Conservation (phyloP, 2,888 invertebrate genomes). For the Athripsodes cinereus region DNA sequence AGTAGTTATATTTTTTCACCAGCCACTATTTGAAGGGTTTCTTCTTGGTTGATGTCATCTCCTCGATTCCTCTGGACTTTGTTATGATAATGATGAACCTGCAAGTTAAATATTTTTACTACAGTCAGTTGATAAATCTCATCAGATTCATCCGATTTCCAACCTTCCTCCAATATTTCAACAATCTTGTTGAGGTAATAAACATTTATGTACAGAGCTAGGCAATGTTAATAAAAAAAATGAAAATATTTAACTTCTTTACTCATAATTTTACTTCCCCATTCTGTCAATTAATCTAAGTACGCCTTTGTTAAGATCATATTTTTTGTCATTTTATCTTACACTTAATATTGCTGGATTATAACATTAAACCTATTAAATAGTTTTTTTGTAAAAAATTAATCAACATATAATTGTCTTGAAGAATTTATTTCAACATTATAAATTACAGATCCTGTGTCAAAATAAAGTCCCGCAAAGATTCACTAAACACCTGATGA, state of each 20-base stretch:
- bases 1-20: too few species aligned
- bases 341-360: too few species aligned
- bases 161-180: conserved; percentile 7
- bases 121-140: not conserved
- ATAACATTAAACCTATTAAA: too few species aligned
- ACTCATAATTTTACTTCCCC: too few species aligned
- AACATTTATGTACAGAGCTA: too few species aligned
- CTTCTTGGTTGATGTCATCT: conserved; percentile 13
- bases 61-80: conserved; percentile 18
- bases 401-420: not conserved
- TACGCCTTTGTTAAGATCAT: too few species aligned
- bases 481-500: not conserved
- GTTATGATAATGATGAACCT: not conserved
- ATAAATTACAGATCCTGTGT: not conserved
- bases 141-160: conserved; percentile 11
- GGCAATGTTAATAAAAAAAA: too few species aligned
- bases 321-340: too few species aligned
- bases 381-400: too few species aligned
- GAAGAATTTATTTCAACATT: not conserved
- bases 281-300: too few species aligned
- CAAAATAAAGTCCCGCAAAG: not conserved
- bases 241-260: too few species aligned
- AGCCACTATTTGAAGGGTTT: conserved; percentile 14
- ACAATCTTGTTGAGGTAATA: conserved; percentile 4
- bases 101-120: not conserved